Base-by-base conservation (phyloP, 2,888 invertebrate species). In the Linnaemya vulpina region DNA sequence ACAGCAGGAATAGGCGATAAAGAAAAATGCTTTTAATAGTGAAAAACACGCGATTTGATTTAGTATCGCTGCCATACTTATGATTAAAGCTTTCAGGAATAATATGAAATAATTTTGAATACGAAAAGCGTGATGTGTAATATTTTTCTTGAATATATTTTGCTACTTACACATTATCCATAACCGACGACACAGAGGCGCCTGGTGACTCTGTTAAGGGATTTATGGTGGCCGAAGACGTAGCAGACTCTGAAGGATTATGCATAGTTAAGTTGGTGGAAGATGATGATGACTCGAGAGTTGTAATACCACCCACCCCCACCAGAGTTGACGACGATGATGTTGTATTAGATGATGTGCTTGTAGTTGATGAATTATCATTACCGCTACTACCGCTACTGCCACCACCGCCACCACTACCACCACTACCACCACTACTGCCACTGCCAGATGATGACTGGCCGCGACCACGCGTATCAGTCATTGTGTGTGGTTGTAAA, bases 391-490 rank as follows among this genome's bases (percentile, higher is more conserved):
- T 78, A 84, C 87, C 73, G 83, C 87, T 86, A 87, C 88, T 68
- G 87, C 88, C 83, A 87, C 87, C 84, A 87, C 88, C 67, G 87
- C 88, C 83, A 86, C 88, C 70, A 71, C 88, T 49, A 75, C 87
- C 82, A 58, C 87, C 86, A 17, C 87, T 86, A 85, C 88, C 35
- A 83, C 87, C 85, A 85, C 67, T 55, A 43, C 81, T 71, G 75
- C 84, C 89, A 74, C 88, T 82, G 78, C 87, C 84, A 65, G 82
- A 79, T 75, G 85, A 82, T 60, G 81, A 85, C 88, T 89, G 89
- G 87, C 75, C 82, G 71, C 89, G 89, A 82, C 91, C 91, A 87
- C 92, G 91, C 79, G 91, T 90, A 89, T 92, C 92, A 89, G 92
- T 92, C 92, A 92, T 92, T 87, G 86, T 89, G 86, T 82, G 86